These are phyloP conservation scores for Anodontia alba DNA, from an alignment of 2,888 invertebrate genomes.

Conservation along the genomic window DNA sequence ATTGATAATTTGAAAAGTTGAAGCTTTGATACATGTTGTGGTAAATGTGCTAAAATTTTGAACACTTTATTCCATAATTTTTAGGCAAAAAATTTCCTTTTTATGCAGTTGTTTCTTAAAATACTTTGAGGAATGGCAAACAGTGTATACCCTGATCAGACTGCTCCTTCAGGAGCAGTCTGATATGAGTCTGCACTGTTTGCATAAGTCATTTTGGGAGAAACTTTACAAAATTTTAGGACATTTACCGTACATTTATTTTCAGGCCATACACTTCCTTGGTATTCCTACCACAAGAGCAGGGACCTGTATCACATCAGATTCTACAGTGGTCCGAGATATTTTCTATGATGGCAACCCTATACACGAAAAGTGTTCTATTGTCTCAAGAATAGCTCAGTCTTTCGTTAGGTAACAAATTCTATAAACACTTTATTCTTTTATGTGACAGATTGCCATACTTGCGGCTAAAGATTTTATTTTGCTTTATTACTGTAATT, in stretches of 20 bases:
- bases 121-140: neutral
- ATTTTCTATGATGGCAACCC: slow-evolving; percentile 88
- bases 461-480: too few species aligned
- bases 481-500: too few species aligned
- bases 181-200: neutral
- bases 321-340: slow-evolving; percentile 88
- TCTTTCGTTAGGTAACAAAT: slow-evolving; percentile 84
- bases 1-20: too few species aligned
- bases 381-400: slow-evolving; percentile 88
- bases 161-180: neutral
- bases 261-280: slow-evolving; percentile 84
- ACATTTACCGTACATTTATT: neutral
- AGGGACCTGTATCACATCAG: slow-evolving; percentile 87
- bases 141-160: neutral
- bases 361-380: slow-evolving; percentile 87
- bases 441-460: too few species aligned
- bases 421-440: too few species aligned
- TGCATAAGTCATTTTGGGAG: too few species aligned
- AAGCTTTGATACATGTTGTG: too few species aligned
- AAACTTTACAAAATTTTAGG: too few species aligned
- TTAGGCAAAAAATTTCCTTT: too few species aligned
- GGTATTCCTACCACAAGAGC: slow-evolving; percentile 86
- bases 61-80: too few species aligned
- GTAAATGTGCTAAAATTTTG: too few species aligned
- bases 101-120: neutral